Evolutionary conservation across 2,797 vertebrate genomes (phyloP).

Genomic region (Steatocranus sp.): DNA sequence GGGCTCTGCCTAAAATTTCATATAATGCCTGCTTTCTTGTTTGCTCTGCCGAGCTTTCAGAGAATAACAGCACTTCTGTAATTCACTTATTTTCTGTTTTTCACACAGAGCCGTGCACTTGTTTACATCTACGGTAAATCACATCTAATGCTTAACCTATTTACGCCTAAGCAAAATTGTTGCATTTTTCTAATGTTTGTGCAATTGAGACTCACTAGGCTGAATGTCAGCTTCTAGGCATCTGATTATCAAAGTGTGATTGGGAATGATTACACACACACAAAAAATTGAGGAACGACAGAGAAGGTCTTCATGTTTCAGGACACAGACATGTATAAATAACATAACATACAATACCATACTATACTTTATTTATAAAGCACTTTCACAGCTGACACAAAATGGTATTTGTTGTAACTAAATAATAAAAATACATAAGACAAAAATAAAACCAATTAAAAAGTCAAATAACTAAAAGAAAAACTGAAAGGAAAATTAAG

Average conservation of each 20-base stretch:
- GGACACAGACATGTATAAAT: background rate
- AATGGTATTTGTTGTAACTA: background rate
- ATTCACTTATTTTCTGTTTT: background rate
- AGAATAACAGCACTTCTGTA: background rate
- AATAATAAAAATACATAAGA: background rate
- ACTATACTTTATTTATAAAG: background rate
- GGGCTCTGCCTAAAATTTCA: constrained; percentile 6
- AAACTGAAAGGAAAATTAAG: background rate
- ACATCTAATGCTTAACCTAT: background rate
- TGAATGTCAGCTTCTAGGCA: background rate
- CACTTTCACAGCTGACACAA: background rate
- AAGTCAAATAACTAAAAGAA: background rate
- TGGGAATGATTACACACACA: background rate
- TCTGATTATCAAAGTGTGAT: background rate
- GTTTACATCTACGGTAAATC: background rate
- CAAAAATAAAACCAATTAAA: background rate
- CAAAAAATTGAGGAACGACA: background rate
- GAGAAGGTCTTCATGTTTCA: background rate
- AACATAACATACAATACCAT: background rate
- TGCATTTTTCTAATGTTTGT: background rate
- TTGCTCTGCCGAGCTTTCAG: background rate
- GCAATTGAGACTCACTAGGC: background rate
- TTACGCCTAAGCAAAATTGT: background rate
- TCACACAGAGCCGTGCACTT: background rate
- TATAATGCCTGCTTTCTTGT: background rate